Percentiles rank a stretch among this genome's conserved stretches.
phyloP scores from a whole-genome alignment of 2,797 vertebrate genomes.

The Brachyalestes nurse region DNA sequence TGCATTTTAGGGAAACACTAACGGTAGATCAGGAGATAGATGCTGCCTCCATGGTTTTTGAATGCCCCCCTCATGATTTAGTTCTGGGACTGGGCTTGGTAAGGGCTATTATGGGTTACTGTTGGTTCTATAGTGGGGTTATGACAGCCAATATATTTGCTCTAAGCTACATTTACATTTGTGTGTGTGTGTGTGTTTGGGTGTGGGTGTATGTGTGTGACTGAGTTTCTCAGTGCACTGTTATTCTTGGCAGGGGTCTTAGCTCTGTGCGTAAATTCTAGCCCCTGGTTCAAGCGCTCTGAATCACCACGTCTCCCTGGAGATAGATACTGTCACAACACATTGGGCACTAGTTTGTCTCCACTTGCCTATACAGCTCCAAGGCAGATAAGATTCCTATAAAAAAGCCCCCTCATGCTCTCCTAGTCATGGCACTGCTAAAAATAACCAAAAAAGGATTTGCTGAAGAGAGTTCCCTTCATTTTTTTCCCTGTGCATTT shows the following conservation, averaged over 20 bases:
- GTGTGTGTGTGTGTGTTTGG: not conserved
- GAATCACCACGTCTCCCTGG: conserved; percentile 25
- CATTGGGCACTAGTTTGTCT: conserved; percentile 35
- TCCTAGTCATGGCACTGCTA: conserved; percentile 1
- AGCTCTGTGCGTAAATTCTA: conserved; percentile 8
- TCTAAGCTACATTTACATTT: not conserved
- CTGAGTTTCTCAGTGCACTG: conserved; percentile 8
- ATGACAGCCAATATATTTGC: not conserved
- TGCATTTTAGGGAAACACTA: no score
- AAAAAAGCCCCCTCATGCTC: conserved; percentile 24
- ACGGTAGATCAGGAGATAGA: no score
- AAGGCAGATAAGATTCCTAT: conserved; percentile 36
- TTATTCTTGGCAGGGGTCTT: conserved; percentile 27
- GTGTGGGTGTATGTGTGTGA: not conserved
- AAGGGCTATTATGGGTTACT: no score
- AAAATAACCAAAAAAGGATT: conserved; percentile 35
- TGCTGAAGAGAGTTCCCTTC: conserved; percentile 16
- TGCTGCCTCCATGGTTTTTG: no score
- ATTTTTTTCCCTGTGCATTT: not conserved
- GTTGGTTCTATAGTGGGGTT: no score
- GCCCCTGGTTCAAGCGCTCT: not conserved
- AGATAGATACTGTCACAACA: conserved; percentile 37
- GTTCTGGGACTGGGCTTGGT: no score
- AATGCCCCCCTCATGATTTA: no score
- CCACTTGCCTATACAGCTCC: conserved; percentile 21